phyloP scores from a whole-genome alignment of 2,888 invertebrate species.

The Tinea semifulvella region DNA sequence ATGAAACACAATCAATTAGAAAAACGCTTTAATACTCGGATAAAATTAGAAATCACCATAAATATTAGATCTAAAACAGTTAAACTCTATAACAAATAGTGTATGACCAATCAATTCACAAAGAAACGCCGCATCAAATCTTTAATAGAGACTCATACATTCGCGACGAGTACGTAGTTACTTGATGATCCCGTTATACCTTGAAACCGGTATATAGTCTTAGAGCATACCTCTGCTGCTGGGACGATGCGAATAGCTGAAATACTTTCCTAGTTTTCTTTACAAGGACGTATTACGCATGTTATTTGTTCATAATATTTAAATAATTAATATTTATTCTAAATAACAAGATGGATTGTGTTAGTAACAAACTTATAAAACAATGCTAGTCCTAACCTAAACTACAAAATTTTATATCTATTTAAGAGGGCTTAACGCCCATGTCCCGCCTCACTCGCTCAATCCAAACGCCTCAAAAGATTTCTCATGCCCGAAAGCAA shows the following conservation, averaged over 20 bases:
- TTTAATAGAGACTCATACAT: slow-evolving; percentile 26
- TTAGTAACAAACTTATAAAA: too few relatives aligned
- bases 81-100: slow-evolving; percentile 13
- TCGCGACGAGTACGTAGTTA: slow-evolving; percentile 23
- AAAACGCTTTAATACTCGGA: too few relatives aligned
- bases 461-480: too few relatives aligned
- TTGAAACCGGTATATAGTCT: slow-evolving; percentile 33
- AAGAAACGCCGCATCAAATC: slow-evolving; percentile 29
- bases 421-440: too few relatives aligned
- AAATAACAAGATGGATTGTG: too few relatives aligned
- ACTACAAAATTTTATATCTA: too few relatives aligned
- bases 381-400: too few relatives aligned
- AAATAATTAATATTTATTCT: neutral
- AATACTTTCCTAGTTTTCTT: slow-evolving; percentile 34
- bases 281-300: slow-evolving; percentile 8
- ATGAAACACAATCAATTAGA: too few relatives aligned
- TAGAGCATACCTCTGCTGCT: slow-evolving; percentile 6
- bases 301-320: slow-evolving; percentile 8
- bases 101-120: slow-evolving; percentile 11
- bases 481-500: too few relatives aligned
- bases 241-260: slow-evolving; percentile 21
- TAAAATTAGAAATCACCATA: neutral
- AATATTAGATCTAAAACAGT: slow-evolving; percentile 2
- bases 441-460: too few relatives aligned
- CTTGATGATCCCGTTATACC: slow-evolving; percentile 49